Evolutionary conservation across 2,888 invertebrate genomes (phyloP).

Genomic region (Helobdella robusta): DNA sequence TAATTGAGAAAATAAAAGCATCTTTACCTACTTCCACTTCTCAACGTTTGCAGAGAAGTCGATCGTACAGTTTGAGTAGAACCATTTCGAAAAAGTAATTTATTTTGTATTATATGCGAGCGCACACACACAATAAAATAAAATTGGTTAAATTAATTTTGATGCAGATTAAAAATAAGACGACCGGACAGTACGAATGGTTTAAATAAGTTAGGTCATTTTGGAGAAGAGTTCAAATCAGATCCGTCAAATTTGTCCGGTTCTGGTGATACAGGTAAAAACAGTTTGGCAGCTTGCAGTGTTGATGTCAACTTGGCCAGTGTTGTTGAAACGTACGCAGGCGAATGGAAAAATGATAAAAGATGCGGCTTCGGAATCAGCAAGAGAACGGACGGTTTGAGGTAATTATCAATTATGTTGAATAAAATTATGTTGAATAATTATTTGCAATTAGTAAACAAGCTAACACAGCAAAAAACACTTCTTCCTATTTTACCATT

Average conservation of each 20-base stretch:
- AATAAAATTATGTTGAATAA: no score
- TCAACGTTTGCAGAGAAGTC: slow-evolving; percentile 11
- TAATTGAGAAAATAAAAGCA: slow-evolving; percentile 19
- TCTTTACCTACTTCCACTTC: background rate
- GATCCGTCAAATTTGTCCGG: slow-evolving; percentile 13
- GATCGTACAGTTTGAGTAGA: slow-evolving; percentile 15
- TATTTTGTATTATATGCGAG: background rate
- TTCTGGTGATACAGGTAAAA: slow-evolving; percentile 15
- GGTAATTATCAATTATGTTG: no score
- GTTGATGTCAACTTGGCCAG: slow-evolving; percentile 19
- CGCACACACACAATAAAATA: background rate
- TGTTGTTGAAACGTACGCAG: slow-evolving; percentile 21
- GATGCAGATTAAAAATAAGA: slow-evolving; percentile 7
- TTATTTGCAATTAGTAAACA: no score
- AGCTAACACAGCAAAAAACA: no score
- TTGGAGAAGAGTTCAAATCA: background rate
- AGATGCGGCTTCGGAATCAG: slow-evolving; percentile 22
- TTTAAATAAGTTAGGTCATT: background rate
- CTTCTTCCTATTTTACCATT: no score
- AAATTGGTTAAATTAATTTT: background rate
- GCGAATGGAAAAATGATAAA: slow-evolving; percentile 24
- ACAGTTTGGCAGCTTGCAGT: slow-evolving; percentile 9
- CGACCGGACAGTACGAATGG: slow-evolving; percentile 7
- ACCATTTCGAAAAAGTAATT: slow-evolving; percentile 16
- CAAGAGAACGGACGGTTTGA: slow-evolving; percentile 18